These are phyloP conservation scores for Zophobas atratus DNA, from an alignment of 1,140 invertebrate species.

Conservation along the genomic window DNA sequence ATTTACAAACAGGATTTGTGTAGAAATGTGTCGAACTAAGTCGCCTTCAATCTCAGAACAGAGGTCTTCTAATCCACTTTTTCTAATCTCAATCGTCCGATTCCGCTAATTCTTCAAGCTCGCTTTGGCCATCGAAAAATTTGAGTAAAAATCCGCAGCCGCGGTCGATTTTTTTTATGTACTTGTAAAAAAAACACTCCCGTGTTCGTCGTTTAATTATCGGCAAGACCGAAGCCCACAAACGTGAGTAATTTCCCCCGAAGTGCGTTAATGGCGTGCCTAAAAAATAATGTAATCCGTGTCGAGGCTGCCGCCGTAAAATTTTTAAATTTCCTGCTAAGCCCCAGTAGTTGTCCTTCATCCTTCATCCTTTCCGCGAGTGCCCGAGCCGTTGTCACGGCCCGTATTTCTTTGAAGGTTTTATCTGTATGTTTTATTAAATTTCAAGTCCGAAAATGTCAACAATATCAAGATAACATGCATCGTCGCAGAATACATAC, in stretches of 20 bases:
- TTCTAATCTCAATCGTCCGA: too few relatives aligned
- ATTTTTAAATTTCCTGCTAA: conserved; percentile 10
- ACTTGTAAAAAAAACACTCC: too few relatives aligned
- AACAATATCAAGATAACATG: conserved; percentile 23
- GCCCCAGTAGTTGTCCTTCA: not conserved
- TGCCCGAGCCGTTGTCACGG: conserved; percentile 26
- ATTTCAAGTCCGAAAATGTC: conserved; percentile 32
- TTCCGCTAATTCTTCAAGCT: too few relatives aligned
- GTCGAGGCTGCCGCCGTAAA: conserved; percentile 3
- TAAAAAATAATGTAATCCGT: conserved; percentile 25
- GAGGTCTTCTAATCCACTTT: too few relatives aligned
- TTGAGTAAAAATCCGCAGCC: too few relatives aligned
- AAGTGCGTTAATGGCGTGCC: conserved; percentile 26
- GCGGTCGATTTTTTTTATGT: too few relatives aligned
- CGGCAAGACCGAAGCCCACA: not conserved
- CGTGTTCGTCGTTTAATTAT: too few relatives aligned
- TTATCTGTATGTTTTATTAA: conserved; percentile 40
- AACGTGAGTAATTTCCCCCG: conserved; percentile 27
- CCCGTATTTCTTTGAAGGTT: conserved; percentile 28
- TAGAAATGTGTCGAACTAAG: too few relatives aligned
- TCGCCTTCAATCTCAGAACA: too few relatives aligned
- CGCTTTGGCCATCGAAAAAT: too few relatives aligned
- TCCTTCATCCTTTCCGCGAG: conserved; percentile 19
- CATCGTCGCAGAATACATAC: conserved; percentile 1
- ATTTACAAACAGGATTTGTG: too few relatives aligned